Evolutionary conservation across 1,140 invertebrate species (phyloP), one percentile per base, ranked within the genome.

Genomic region (Scaptomyza montana): DNA sequence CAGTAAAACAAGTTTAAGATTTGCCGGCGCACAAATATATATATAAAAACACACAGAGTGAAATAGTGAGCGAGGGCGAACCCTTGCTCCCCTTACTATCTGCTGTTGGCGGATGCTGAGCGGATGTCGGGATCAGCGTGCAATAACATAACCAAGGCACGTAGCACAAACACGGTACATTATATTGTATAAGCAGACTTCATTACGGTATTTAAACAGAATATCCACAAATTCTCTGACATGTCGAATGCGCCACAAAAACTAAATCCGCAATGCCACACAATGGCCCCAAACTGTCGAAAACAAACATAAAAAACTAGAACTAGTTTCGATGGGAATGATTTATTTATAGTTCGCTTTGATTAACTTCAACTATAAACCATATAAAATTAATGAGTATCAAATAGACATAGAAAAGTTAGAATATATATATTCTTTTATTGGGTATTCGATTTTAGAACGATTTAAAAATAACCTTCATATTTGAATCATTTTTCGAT

Each of bases 101-200:
- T 5, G 4, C 16, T 8, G 50, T 19, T 59, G 68, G 61, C 73
- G 68, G 69, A 80, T 63, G 65, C 51, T 54, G 56, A 69, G 45
- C 79, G 79, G 84, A 84, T 72, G 84, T 77, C 49, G 66, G 84
- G 84, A 72, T 89, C 80, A 73, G 74, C 84, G 72, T 69, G 79
- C 85, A 85, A 90, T 90, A 90, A 90, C 89, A 90, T 75, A 89
- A 89, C 89, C 89, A 70, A 85, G 80, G 89, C 89, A 90, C 89
- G 89, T 90, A 90, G 78, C 78, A 90, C 89, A 90, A 90, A 90
- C 89, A 90, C 76, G 80, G 89, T 79, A 89, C 89, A 90, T 90
- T 90, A 90, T 90, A 90, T 90, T 89, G 84, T 90, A 89, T 90
- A 90, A 90, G 89, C 89, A 90, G 89, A 90, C 89, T 90, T 90